These are phyloP conservation scores for Bombus superbus DNA, from an alignment of 1,140 invertebrate species.

Conservation along the genomic window DNA sequence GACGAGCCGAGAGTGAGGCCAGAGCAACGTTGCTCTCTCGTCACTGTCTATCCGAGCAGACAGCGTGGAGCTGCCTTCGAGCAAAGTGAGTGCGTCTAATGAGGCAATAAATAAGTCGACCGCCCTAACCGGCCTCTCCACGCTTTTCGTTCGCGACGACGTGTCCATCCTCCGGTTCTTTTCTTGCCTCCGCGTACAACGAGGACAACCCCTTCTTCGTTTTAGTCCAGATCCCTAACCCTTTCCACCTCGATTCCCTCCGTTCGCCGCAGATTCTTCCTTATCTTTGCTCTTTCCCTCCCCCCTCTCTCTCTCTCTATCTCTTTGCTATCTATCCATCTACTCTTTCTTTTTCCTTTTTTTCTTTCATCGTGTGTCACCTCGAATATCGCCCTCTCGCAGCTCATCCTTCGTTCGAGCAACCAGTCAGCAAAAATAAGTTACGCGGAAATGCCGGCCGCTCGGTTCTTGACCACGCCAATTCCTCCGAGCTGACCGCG, in stretches of 20 bases:
- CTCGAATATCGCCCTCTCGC: not conserved
- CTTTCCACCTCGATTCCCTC: constrained; percentile 13
- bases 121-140: constrained; percentile 81
- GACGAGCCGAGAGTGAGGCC: constrained; percentile 45
- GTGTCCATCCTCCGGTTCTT: constrained; percentile 66
- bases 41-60: constrained; percentile 83
- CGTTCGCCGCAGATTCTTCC: not conserved
- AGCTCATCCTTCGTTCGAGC: not conserved
- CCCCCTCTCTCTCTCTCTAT: too few species aligned
- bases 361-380: too few species aligned
- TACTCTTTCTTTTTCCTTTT: too few species aligned
- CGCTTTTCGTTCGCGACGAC: constrained; percentile 80
- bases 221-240: not conserved
- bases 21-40: constrained; percentile 73
- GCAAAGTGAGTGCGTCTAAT: constrained; percentile 83
- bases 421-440: not conserved
- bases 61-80: constrained; percentile 82
- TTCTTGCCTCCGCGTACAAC: constrained; percentile 63
- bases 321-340: too few species aligned
- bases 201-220: constrained; percentile 38
- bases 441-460: constrained; percentile 5
- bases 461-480: constrained; percentile 56
- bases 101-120: constrained; percentile 83
- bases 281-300: not conserved
- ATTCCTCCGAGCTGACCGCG: constrained; percentile 35